phyloP scores from a whole-genome alignment of 2,797 vertebrate species.

The Cyclopterus lumpus region DNA sequence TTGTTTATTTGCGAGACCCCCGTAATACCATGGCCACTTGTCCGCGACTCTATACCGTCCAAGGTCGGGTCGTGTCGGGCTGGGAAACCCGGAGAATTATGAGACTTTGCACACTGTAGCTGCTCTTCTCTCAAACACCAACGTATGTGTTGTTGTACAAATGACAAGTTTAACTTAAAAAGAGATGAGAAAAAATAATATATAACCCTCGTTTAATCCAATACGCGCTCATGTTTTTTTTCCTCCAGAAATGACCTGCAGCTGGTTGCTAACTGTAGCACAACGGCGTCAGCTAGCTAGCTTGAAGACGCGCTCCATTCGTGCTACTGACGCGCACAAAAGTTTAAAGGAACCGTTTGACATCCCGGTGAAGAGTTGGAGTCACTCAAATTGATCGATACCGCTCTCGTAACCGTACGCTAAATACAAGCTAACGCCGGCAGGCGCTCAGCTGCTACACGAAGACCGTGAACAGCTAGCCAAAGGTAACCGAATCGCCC shows the following conservation, averaged over 20 bases:
- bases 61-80: constrained; percentile 49
- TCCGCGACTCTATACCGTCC: constrained; percentile 31
- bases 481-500: not conserved
- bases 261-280: not conserved
- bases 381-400: not conserved
- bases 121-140: not conserved
- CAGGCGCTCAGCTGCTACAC: not conserved
- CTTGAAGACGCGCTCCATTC: not conserved
- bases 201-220: not conserved
- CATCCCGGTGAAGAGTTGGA: not conserved
- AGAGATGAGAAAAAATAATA: not conserved
- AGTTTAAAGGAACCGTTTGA: not conserved
- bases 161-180: not conserved
- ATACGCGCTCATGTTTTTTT: not conserved
- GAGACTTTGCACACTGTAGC: not conserved
- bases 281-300: not conserved
- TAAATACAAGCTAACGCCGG: not conserved
- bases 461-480: not conserved
- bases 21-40: constrained; percentile 54
- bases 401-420: not conserved
- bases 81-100: constrained; percentile 5
- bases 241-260: too few species aligned
- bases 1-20: constrained; percentile 80
- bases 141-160: not conserved
- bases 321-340: not conserved